Evolutionary conservation across 2,888 invertebrate species (phyloP).

Genomic region (Mylabris sibirica): DNA sequence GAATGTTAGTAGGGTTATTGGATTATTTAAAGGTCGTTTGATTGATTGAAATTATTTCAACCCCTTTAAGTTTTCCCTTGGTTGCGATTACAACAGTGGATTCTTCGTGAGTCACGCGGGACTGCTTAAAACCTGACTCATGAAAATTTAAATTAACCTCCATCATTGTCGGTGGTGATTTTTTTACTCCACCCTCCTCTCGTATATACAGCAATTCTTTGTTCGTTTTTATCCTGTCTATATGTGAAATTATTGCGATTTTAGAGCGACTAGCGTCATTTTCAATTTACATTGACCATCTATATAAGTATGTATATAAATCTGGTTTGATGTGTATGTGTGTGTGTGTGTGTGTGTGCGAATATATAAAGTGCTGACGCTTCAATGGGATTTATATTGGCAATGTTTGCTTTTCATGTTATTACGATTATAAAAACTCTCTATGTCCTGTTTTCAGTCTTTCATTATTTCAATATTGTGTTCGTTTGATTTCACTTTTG

Average conservation of each 20-base stretch:
- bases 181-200: not conserved
- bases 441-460: conserved; percentile 40
- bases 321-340: conserved; percentile 29
- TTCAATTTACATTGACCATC: conserved; percentile 49
- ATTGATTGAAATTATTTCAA: conserved; percentile 34
- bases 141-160: conserved; percentile 40
- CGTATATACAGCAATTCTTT: too few relatives aligned
- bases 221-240: too few relatives aligned
- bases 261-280: conserved; percentile 49
- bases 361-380: conserved; percentile 45
- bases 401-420: conserved; percentile 46
- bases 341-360: conserved; percentile 13
- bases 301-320: conserved; percentile 18
- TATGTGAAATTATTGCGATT: conserved; percentile 31
- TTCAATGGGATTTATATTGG: conserved; percentile 48
- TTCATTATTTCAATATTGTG: conserved; percentile 45
- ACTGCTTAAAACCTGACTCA: conserved; percentile 37
- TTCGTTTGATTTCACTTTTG: conserved; percentile 35
- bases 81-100: conserved; percentile 23
- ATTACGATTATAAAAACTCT: conserved; percentile 48
- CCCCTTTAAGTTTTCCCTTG: conserved; percentile 26
- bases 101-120: conserved; percentile 37
- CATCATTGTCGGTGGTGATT: conserved; percentile 17
- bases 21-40: conserved; percentile 9
- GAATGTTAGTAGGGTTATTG: not conserved